These are phyloP conservation scores for Carlito syrichta DNA, from an alignment of 2,113 vertebrate species.

Conservation along the genomic window DNA sequence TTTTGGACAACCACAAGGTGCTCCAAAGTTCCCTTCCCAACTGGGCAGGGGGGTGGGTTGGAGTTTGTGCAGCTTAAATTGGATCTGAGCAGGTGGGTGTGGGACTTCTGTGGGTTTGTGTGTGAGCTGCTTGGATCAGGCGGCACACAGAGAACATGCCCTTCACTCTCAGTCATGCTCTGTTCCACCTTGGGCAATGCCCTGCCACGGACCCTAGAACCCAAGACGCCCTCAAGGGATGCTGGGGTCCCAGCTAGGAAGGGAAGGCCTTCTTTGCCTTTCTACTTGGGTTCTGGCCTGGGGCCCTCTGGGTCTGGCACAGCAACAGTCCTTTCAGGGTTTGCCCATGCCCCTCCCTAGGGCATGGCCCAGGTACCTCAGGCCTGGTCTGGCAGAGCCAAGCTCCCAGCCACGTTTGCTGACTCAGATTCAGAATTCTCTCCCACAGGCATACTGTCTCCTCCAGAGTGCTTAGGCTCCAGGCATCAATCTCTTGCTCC, in stretches of 20 bases:
- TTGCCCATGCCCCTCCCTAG: neutral
- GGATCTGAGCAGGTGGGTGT: neutral
- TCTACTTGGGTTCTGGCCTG: neutral
- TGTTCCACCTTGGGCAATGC: neutral
- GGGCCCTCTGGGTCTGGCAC: neutral
- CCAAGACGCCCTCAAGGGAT: neutral
- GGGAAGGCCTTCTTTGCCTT: no score
- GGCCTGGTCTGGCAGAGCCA: neutral
- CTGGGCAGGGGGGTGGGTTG: no score
- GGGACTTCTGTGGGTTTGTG: no score
- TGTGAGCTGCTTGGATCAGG: no score
- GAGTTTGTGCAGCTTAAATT: neutral
- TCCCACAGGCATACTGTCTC: neutral
- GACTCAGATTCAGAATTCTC: neutral
- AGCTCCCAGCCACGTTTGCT: neutral
- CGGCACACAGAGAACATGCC: neutral
- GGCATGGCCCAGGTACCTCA: neutral
- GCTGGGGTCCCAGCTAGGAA: neutral
- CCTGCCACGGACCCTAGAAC: neutral
- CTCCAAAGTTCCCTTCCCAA: neutral
- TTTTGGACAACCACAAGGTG: neutral
- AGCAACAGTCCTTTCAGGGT: neutral
- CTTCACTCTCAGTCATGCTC: neutral
- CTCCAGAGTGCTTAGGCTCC: neutral
- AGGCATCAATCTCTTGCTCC: neutral